Percentiles rank a stretch among this genome's conserved stretches.
phyloP scores from a whole-genome alignment of 2,797 vertebrate genomes.

The Danionella dracula region DNA sequence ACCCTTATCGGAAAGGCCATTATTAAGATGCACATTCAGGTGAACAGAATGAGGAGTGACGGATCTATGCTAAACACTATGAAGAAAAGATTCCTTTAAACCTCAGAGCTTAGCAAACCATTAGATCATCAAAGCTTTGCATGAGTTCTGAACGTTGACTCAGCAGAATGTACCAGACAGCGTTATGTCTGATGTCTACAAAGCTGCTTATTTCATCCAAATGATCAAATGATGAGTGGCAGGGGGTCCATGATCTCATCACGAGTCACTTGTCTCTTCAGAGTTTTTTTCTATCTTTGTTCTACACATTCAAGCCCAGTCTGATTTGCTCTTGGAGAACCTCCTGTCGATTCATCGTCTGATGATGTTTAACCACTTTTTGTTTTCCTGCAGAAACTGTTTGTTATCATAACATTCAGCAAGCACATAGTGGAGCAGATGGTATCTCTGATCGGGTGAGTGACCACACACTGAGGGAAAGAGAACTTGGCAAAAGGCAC shows the following conservation, averaged over 20 bases:
- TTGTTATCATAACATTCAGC: slow-evolving; percentile 98
- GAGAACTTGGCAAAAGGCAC: too few species aligned
- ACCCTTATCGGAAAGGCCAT: slow-evolving; percentile 97
- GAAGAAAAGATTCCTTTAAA: neutral
- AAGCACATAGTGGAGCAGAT: slow-evolving; percentile 99
- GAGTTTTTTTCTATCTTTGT: slow-evolving; percentile 38
- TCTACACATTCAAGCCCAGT: neutral
- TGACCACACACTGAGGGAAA: slow-evolving; percentile 46
- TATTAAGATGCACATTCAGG: slow-evolving; percentile 99
- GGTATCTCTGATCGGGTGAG: slow-evolving; percentile 97
- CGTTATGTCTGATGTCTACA: slow-evolving; percentile 35
- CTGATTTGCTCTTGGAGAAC: neutral
- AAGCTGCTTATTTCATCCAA: slow-evolving; percentile 42
- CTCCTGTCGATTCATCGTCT: slow-evolving; percentile 42
- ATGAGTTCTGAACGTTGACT: slow-evolving; percentile 63
- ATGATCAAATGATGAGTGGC: slow-evolving; percentile 44
- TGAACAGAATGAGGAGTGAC: slow-evolving; percentile 42
- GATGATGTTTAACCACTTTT: slow-evolving; percentile 24
- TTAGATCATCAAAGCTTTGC: slow-evolving; percentile 24
- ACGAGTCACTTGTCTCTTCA: slow-evolving; percentile 37
- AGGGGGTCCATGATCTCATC: slow-evolving; percentile 61
- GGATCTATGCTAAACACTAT: neutral
- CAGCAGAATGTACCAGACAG: slow-evolving; percentile 48
- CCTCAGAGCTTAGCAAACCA: neutral
- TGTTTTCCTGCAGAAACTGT: slow-evolving; percentile 85